phyloP scores from a whole-genome alignment of 2,888 invertebrate species.

The Xylota sylvarum region DNA sequence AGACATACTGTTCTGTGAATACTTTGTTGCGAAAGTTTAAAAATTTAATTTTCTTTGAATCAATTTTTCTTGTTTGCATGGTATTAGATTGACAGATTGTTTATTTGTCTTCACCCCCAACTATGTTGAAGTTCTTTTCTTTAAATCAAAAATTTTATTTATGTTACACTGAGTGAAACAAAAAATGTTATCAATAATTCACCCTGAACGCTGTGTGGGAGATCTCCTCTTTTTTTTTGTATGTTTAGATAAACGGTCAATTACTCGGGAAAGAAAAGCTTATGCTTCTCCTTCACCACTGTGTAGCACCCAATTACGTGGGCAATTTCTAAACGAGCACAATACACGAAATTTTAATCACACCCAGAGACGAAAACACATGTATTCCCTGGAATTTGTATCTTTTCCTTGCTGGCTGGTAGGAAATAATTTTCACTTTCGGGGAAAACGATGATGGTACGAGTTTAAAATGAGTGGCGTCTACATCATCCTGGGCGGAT shows the following conservation, averaged over 20 bases:
- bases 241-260: constrained; percentile 53
- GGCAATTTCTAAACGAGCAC: constrained; percentile 13
- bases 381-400: constrained; percentile 12
- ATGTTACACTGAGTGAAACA: constrained; percentile 39
- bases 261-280: constrained; percentile 40
- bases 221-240: background rate
- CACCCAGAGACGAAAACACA: constrained; percentile 33
- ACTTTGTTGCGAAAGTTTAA: constrained; percentile 20
- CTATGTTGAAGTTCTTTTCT: constrained; percentile 5
- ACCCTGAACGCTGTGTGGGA: constrained; percentile 19
- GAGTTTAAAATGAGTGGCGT: constrained; percentile 24
- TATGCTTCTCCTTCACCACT: background rate
- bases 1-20: background rate
- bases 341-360: constrained; percentile 14
- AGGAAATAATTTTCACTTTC: constrained; percentile 33
- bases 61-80: background rate
- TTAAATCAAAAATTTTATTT: constrained; percentile 36
- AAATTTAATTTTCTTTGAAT: background rate
- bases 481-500: background rate
- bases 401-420: constrained; percentile 14
- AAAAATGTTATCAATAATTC: constrained; percentile 51
- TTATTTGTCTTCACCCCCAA: constrained; percentile 34
- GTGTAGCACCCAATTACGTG: background rate
- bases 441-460: background rate
- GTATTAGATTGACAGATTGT: constrained; percentile 21